These are phyloP conservation scores for Eptatretus atami DNA, from an alignment of 2,797 vertebrate species.

Conservation along the genomic window DNA sequence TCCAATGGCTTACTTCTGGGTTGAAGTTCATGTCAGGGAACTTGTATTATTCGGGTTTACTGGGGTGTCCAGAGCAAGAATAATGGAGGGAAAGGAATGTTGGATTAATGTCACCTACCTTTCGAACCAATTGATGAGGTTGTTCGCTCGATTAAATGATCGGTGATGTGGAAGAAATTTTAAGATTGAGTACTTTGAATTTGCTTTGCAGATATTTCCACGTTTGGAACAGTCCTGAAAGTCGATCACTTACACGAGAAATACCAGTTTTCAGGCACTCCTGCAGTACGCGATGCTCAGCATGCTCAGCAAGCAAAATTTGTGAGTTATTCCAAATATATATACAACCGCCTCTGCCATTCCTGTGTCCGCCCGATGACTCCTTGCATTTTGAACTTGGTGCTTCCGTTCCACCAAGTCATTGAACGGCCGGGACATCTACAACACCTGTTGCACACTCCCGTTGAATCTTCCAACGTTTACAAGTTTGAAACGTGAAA, in stretches of 20 bases:
- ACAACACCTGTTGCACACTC: slow-evolving; percentile 17
- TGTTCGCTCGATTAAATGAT: slow-evolving; percentile 4
- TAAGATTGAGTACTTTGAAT: slow-evolving; percentile 3
- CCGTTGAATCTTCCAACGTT: slow-evolving; percentile 76
- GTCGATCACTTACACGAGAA: slow-evolving; percentile 92
- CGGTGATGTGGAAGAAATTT: neutral
- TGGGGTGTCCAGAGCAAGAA: too few species aligned
- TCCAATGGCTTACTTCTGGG: too few species aligned
- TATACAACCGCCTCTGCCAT: too few species aligned
- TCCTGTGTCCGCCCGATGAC: too few species aligned
- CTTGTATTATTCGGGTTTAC: too few species aligned
- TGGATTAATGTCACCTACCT: too few species aligned
- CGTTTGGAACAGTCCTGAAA: slow-evolving; percentile 64
- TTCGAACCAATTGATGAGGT: neutral
- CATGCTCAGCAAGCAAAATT: slow-evolving; percentile 59
- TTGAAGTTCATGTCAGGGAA: too few species aligned
- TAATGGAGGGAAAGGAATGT: too few species aligned
- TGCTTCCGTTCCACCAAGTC: neutral
- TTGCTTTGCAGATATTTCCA: slow-evolving; percentile 51
- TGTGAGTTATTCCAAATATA: slow-evolving; percentile 21
- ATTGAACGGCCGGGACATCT: neutral
- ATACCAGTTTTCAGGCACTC: slow-evolving; percentile 73
- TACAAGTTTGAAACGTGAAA: slow-evolving; percentile 67
- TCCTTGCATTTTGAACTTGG: too few species aligned
- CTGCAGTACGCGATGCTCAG: slow-evolving; percentile 50